A percentile compares a stretch with the other conserved stretches of the same genome.
Conservation (phyloP, 1,140 invertebrate genomes). For the Amphibalanus amphitrite region DNA sequence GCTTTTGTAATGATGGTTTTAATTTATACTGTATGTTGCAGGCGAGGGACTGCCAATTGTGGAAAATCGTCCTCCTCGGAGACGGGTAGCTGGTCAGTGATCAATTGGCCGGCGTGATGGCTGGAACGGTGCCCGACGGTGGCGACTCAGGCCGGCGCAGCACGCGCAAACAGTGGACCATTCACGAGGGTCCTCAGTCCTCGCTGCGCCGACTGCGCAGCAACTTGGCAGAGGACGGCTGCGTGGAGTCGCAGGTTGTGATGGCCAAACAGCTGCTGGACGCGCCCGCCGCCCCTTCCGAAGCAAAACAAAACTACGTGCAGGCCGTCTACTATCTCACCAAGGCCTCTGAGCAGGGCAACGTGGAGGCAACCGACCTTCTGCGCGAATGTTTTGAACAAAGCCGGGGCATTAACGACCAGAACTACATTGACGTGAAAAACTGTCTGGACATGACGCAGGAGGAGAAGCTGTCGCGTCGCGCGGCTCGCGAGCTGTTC, state of each 20-base stretch:
- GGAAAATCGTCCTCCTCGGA: no score
- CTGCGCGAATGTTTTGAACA: conserved; percentile 56
- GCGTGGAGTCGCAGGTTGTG: conserved; percentile 58
- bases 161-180: conserved; percentile 11
- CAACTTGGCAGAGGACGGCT: conserved; percentile 57
- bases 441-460: conserved; percentile 61
- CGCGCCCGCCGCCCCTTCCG: conserved; percentile 31
- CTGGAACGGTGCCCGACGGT: conserved; percentile 2
- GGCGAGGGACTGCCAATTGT: no score
- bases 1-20: no score
- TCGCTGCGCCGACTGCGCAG: conserved; percentile 45
- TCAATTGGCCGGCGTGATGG: conserved; percentile 1
- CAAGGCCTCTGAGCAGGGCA: conserved; percentile 72
- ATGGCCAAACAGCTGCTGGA: conserved; percentile 50
- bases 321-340: conserved; percentile 71
- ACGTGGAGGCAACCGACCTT: conserved; percentile 61
- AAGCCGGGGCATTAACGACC: conserved; percentile 53
- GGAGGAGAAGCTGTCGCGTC: conserved; percentile 64
- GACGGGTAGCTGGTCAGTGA: no score
- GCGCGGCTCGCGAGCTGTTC: conserved; percentile 67
- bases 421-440: conserved; percentile 64
- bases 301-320: conserved; percentile 42
- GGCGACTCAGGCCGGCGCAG: not conserved
- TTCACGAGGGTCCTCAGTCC: conserved; percentile 39
- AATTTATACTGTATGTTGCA: no score